phyloP scores from a whole-genome alignment of 2,888 invertebrate species.

The Trissolcus japonicus region DNA sequence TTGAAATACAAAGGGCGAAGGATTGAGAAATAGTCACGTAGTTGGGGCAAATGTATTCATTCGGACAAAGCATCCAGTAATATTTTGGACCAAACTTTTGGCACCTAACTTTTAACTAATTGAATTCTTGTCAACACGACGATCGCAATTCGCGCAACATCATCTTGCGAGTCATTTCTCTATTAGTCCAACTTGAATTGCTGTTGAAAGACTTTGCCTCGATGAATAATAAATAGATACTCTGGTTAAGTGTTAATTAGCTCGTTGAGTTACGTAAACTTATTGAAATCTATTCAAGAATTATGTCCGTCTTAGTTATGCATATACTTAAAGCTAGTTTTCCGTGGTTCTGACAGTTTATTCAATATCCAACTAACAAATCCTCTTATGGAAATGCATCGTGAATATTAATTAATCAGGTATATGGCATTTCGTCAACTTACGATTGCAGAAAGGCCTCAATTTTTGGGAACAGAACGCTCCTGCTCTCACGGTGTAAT shows the following conservation, averaged over 20 bases:
- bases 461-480: conserved; percentile 80
- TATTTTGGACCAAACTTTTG: conserved; percentile 43
- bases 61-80: conserved; percentile 44
- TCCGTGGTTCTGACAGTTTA: conserved; percentile 1
- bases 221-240: conserved; percentile 42
- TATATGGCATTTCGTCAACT: conserved; percentile 65
- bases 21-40: conserved; percentile 40
- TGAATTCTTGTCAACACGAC: conserved; percentile 35
- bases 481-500: conserved; percentile 80
- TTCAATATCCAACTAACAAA: not conserved
- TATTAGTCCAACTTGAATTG: conserved; percentile 39
- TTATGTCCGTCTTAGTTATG: not conserved
- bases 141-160: conserved; percentile 12
- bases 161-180: conserved; percentile 28
- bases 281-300: conserved; percentile 16
- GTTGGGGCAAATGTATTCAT: conserved; percentile 45
- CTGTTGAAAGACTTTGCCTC: conserved; percentile 18
- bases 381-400: not conserved
- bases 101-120: conserved; percentile 52
- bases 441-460: conserved; percentile 81
- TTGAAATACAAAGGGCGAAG: conserved; percentile 54
- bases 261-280: conserved; percentile 11
- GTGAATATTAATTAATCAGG: not conserved
- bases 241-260: conserved; percentile 20
- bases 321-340: conserved; percentile 1